Conservation (phyloP, 2,888 invertebrate genomes). For the Drosophila monieri region DNA sequence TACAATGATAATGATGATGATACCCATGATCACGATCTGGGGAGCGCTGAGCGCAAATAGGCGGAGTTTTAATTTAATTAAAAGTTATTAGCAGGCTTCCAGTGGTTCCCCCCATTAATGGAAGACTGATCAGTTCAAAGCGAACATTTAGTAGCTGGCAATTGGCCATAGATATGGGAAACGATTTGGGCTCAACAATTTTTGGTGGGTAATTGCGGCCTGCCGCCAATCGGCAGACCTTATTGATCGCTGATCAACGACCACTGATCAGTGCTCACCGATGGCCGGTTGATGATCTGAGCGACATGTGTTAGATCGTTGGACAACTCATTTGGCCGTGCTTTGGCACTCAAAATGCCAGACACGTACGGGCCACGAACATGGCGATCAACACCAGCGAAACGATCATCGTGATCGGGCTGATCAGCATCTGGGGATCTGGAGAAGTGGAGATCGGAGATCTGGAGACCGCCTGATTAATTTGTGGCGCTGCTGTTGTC, state of each 20-base stretch:
- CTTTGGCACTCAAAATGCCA: constrained; percentile 60
- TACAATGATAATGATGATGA: constrained; percentile 19
- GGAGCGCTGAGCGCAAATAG: constrained; percentile 65
- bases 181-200: constrained; percentile 2
- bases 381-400: constrained; percentile 72
- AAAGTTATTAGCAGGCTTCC: constrained; percentile 69
- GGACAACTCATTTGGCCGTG: constrained; percentile 75
- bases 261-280: constrained; percentile 10
- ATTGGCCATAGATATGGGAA: constrained; percentile 53
- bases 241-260: constrained; percentile 24
- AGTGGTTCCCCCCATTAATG: constrained; percentile 2
- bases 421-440: constrained; percentile 31
- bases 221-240: constrained; percentile 21
- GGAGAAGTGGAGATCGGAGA: constrained; percentile 17
- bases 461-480: constrained; percentile 63
- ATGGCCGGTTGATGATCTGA: constrained; percentile 58
- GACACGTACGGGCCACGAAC: constrained; percentile 72
- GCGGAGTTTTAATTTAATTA: constrained; percentile 79
- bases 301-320: constrained; percentile 72
- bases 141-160: constrained; percentile 62
- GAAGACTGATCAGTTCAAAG: constrained; percentile 39
- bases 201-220: constrained; percentile 20
- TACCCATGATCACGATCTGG: constrained; percentile 60
- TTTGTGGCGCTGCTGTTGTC: constrained; percentile 70
- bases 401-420: constrained; percentile 25